Base-by-base conservation (phyloP, 2,113 vertebrate species). In the Nannospalax galili region DNA sequence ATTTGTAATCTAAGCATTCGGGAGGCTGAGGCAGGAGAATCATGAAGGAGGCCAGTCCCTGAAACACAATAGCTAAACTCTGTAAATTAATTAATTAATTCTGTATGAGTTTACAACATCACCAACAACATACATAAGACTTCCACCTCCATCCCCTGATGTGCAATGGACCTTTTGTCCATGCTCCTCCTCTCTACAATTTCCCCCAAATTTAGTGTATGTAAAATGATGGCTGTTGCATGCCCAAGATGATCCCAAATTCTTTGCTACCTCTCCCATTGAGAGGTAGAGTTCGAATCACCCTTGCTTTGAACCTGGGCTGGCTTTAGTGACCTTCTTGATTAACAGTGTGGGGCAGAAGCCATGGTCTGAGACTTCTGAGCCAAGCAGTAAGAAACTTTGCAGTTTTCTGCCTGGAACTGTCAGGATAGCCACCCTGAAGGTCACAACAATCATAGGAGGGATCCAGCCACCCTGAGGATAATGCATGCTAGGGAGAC, bases 391-490 rank as follows among this genome's bases (percentile, higher is more conserved):
- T 9, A 70, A 77, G 80, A 65, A 90, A 22, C 45, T 32, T 70
- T 80, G 37, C 35, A 67, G 82, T 60, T 86, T n/a, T 84, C 88
- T 32, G 26, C 56, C 42, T 19, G 0, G 30, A 28, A 65, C 37
- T 48, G 35, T 69, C 8, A 9, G 40, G 65, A 22, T 17, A 0
- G 45, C 84, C 79, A 70, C 48, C 79, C 84, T 9, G 15, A 45
- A 40, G 12, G 22, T n/a, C 40, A 24, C 40, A 82, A 62, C 28
- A 60, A 30, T 52, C n/a, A 15, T 0, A 0, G 30, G 11, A 91
- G 19, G 70, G 20, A 4, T 6, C 48, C 7, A 12, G 32, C n/a
- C 16, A 7, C 14, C 8, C 0, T 1, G 70, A 17, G 8, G 79
- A 35, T n/a, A 69, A 35, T 30, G 72, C 15, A 0, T 10, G 22